Conservation (phyloP, 2,888 invertebrate genomes). For the Platypus cylindrus region DNA sequence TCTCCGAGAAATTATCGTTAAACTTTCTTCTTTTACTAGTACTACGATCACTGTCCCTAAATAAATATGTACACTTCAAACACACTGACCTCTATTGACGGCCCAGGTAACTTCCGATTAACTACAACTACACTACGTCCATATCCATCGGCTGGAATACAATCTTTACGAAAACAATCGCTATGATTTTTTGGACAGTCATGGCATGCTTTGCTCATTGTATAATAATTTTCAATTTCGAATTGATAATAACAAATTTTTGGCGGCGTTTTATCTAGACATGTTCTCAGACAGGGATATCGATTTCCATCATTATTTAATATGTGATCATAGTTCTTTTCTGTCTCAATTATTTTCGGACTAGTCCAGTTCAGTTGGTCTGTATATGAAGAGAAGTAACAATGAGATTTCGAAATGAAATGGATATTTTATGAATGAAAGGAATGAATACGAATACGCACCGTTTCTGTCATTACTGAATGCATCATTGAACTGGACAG, state of each 20-base stretch:
- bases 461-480: too few relatives aligned
- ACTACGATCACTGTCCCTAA: too few relatives aligned
- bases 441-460: too few relatives aligned
- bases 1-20: neutral
- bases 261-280: constrained; percentile 43
- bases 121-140: constrained; percentile 62
- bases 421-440: too few relatives aligned
- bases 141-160: constrained; percentile 73
- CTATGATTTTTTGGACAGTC: constrained; percentile 61
- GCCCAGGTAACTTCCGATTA: constrained; percentile 81
- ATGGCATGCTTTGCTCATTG: constrained; percentile 80
- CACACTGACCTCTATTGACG: constrained; percentile 57
- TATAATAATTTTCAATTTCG: constrained; percentile 69
- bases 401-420: too few relatives aligned
- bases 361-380: too few relatives aligned
- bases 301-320: too few relatives aligned
- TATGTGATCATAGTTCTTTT: too few relatives aligned
- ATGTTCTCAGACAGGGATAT: constrained; percentile 52
- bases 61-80: neutral
- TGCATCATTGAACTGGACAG: too few relatives aligned
- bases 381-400: too few relatives aligned
- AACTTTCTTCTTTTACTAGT: too few relatives aligned
- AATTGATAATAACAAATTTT: constrained; percentile 63
- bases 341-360: too few relatives aligned
- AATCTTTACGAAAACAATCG: constrained; percentile 68